Evolutionary conservation across 2,888 invertebrate species (phyloP).

Genomic region (Pimpla rufipes): DNA sequence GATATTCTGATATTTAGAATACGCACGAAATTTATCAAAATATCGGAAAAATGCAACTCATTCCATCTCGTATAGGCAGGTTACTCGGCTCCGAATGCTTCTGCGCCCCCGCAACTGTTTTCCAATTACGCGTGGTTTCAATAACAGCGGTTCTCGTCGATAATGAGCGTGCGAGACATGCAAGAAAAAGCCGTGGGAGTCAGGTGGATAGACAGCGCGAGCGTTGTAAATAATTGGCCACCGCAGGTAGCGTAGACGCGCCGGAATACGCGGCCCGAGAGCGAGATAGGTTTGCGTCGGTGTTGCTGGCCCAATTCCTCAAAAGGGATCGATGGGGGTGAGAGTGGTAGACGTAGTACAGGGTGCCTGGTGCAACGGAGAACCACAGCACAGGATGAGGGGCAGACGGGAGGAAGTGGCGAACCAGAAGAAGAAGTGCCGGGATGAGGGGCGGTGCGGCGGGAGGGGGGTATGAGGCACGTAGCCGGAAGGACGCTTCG

Average conservation of each 20-base stretch:
- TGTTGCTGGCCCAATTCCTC: slow-evolving; percentile 78
- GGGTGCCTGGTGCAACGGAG: slow-evolving; percentile 5
- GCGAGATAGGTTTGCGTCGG: slow-evolving; percentile 68
- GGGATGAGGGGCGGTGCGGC: neutral
- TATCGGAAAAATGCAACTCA: neutral
- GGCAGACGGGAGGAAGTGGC: slow-evolving; percentile 54
- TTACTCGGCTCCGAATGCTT: slow-evolving; percentile 5
- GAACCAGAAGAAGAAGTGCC: slow-evolving; percentile 50
- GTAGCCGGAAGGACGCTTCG: slow-evolving; percentile 58
- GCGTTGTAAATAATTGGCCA: slow-evolving; percentile 71
- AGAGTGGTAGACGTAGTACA: slow-evolving; percentile 24
- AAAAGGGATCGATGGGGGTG: slow-evolving; percentile 75
- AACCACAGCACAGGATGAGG: slow-evolving; percentile 19
- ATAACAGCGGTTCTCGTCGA: slow-evolving; percentile 1
- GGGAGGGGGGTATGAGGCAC: slow-evolving; percentile 42
- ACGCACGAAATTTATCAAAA: too few species aligned
- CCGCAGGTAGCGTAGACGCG: slow-evolving; percentile 47
- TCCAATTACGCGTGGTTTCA: slow-evolving; percentile 31
- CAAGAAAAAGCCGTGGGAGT: neutral
- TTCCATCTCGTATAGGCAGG: neutral
- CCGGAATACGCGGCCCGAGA: slow-evolving; percentile 57
- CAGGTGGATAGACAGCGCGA: slow-evolving; percentile 39
- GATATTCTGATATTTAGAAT: too few species aligned
- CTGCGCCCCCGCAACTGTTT: neutral
- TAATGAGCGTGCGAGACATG: slow-evolving; percentile 27